Percentiles rank a stretch among this genome's conserved stretches.
Conservation (phyloP, 2,113 vertebrate genomes). For the Lampris incognitus region DNA sequence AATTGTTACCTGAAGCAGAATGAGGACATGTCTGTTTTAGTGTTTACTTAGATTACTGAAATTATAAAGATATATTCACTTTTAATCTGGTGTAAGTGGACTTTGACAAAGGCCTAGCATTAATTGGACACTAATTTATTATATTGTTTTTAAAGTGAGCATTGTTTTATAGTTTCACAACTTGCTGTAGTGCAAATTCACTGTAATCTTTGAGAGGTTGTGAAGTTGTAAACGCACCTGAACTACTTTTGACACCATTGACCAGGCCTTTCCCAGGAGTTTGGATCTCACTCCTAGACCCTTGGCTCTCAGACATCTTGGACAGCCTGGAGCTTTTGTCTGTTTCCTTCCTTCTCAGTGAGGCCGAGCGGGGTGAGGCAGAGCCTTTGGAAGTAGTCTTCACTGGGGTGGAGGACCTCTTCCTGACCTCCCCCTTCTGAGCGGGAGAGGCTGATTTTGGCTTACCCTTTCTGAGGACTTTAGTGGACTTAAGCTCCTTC, state of each 20-base stretch:
- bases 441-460: conserved; percentile 91
- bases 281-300: conserved; percentile 80
- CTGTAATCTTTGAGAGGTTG: neutral
- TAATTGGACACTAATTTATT: no score
- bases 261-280: conserved; percentile 85
- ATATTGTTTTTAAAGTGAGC: no score
- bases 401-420: conserved; percentile 87
- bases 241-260: conserved; percentile 89
- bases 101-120: no score
- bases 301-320: conserved; percentile 80
- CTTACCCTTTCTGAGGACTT: conserved; percentile 87
- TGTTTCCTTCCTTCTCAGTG: conserved; percentile 84
- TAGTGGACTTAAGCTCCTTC: conserved; percentile 91
- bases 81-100: no score
- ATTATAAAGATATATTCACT: neutral
- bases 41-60: neutral
- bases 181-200: neutral
- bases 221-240: conserved; percentile 78
- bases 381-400: conserved; percentile 86
- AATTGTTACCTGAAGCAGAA: conserved; percentile 69
- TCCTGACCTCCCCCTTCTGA: conserved; percentile 87
- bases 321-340: conserved; percentile 83
- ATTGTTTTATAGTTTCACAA: neutral
- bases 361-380: conserved; percentile 81
- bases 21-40: neutral